Base-by-base conservation (phyloP, 2,113 vertebrate genomes). In the Cryptomyrus ogoouensis region DNA sequence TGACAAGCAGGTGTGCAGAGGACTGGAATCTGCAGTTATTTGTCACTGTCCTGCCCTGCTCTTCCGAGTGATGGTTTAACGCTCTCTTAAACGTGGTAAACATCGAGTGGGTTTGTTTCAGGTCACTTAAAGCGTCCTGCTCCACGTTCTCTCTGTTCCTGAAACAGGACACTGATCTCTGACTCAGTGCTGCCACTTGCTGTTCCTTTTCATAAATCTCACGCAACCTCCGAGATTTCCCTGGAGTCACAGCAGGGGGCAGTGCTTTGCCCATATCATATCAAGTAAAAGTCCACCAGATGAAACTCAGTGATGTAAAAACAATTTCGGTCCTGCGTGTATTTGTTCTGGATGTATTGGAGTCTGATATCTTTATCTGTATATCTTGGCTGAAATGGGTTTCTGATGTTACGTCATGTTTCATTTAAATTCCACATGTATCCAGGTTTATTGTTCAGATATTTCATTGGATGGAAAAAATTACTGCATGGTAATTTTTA, bases 141-240 rank as follows among this genome's bases (percentile, higher is more conserved):
- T 89, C 50, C 86, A 44, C 5, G 0, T 35, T 90, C 52, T 53
- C 86, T 83, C 39, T 77, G 49, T 83, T 90, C 24, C 91, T 91
- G 90, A 88, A 92, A 90, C 91, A 89, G 88, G 83, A 90, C 91
- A 66, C 92, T 90, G 92, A 92, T 94, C 88, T 91, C 91, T 92
- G 92, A 94, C 95, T 90, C 96, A 97, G 97, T 97, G 96, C 96
- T 97, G 96, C 97, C 97, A 92, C 96, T 93, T 93, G 92, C 97
- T 97, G 97, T 93, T 80, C 88, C 46, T 70, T 0, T 52, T 17
- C 6, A 47, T 77, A 74, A 83, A 92, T 84, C 93, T 88, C 95
- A 93, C 3, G 6, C 27, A 21, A 66, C 88, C 89, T 21, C 66
- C 42, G 9, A 94, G 94, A 91, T 94, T 89, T 95, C 89, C 87